Evolutionary conservation across 2,797 vertebrate species (phyloP), one percentile per base, ranked within the genome.

Genomic region (Spondyliosoma cantharus): DNA sequence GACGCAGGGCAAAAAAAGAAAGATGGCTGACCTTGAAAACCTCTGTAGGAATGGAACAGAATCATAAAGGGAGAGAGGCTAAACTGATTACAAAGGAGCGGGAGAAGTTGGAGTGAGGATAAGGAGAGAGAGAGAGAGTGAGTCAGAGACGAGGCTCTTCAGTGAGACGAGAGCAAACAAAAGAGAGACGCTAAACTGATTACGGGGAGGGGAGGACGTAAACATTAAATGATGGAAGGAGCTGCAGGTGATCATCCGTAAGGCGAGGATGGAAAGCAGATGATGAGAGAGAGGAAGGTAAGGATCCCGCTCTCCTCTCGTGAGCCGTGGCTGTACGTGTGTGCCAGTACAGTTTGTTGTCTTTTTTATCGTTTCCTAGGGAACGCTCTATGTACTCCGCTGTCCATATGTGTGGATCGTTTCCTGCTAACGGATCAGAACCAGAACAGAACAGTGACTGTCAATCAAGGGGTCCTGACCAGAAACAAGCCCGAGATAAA

Each of bases 321-420:
- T 59, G 76, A 91, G 89, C 84, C 95, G 95, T 94, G 95, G 95
- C 96, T 96, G 96, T 96, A 95, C 95, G 71, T 94, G 95, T 95
- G 95, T 95, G 80, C 82, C 73, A 60, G 96, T 96, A 96, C 96
- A 96, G 96, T 95, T 96, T 95, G 94, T 90, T 78, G 83, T 90
- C 87, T 91, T 91, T 96, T 90, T 96, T 4, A 96, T 96, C 95
- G 96, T 98, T 97, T 97, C 96, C 96, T 96, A 97, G 96, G 97
- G 96, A 97, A 98, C 96, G 94, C 94, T 92, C 53, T 76, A 94
- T 95, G 95, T 96, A 95, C 95, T 95, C 96, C 95, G 95, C 95
- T 95, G 95, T 98, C 96, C 96, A 96, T 95, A 95, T 96, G 88
- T 94, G 95, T 96, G 97, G 97, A 97, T 97, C 95, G 96, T 96